phyloP scores from a whole-genome alignment of 2,888 invertebrate genomes.

The Laspeyria flexula region DNA sequence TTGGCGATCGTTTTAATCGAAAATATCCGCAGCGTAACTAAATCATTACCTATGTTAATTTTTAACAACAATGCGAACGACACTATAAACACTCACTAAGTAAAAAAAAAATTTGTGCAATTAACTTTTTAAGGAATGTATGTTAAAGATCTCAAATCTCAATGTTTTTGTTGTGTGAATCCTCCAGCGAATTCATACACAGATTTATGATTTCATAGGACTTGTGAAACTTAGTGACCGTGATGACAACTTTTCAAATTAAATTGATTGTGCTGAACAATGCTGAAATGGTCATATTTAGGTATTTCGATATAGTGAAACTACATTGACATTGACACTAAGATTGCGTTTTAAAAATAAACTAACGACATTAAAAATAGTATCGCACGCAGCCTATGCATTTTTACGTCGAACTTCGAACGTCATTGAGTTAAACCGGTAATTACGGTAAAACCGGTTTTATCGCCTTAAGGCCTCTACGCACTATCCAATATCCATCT shows the following conservation, averaged over 20 bases:
- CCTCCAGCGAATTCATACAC: too few species aligned
- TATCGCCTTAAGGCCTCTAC: not conserved
- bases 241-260: slow-evolving; percentile 23
- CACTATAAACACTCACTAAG: not conserved
- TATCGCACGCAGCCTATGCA: slow-evolving; percentile 7
- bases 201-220: too few species aligned
- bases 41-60: not conserved
- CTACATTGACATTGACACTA: not conserved
- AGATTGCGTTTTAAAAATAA: not conserved
- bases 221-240: slow-evolving; percentile 25
- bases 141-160: slow-evolving; percentile 28
- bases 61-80: slow-evolving; percentile 1
- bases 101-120: slow-evolving; percentile 1
- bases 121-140: slow-evolving; percentile 35
- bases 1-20: too few species aligned
- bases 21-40: not conserved
- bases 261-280: not conserved
- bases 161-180: slow-evolving; percentile 12
- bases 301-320: not conserved
- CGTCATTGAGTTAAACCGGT: slow-evolving; percentile 23
- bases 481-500: too few species aligned
- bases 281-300: not conserved
- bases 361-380: slow-evolving; percentile 13
- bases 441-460: slow-evolving; percentile 33
- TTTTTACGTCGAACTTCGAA: slow-evolving; percentile 8